These are phyloP conservation scores for Donacobius atricapilla DNA, from an alignment of 2,113 vertebrate genomes.

Conservation along the genomic window DNA sequence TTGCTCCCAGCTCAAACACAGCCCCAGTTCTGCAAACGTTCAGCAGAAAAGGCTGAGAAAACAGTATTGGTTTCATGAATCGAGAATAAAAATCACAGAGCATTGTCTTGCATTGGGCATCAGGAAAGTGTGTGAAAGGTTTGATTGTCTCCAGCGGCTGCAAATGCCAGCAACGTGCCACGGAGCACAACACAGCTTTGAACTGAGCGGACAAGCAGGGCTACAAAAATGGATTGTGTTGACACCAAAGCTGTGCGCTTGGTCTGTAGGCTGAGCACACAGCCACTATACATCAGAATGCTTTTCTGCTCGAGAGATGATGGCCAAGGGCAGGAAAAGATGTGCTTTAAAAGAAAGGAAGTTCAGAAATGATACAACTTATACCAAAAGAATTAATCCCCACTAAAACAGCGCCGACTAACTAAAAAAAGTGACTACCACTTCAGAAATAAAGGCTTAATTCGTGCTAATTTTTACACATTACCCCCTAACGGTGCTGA, in stretches of 20 bases:
- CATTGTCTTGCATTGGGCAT: not conserved
- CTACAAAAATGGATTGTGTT: not conserved
- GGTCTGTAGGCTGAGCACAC: not conserved
- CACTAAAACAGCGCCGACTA: not conserved
- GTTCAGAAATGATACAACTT: not conserved
- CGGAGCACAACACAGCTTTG: not conserved
- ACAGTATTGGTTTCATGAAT: not conserved
- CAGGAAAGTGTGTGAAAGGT: constrained; percentile 17
- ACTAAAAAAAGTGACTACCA: not conserved
- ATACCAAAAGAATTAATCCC: not conserved
- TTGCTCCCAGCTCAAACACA: not conserved
- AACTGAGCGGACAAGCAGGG: not conserved
- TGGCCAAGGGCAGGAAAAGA: not conserved
- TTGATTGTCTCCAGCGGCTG: not conserved
- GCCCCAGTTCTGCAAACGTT: not conserved
- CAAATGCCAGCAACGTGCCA: not conserved
- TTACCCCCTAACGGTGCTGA: not conserved
- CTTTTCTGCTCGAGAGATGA: not conserved
- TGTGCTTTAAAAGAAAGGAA: not conserved
- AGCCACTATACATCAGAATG: rapidly evolving
- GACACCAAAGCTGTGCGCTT: not conserved
- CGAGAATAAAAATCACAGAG: not conserved
- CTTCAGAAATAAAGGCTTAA: not conserved
- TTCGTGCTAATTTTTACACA: not conserved
- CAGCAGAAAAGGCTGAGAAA: not conserved